These are phyloP conservation scores for Latrodectus geometricus DNA, from an alignment of 1,140 invertebrate genomes.

Conservation along the genomic window DNA sequence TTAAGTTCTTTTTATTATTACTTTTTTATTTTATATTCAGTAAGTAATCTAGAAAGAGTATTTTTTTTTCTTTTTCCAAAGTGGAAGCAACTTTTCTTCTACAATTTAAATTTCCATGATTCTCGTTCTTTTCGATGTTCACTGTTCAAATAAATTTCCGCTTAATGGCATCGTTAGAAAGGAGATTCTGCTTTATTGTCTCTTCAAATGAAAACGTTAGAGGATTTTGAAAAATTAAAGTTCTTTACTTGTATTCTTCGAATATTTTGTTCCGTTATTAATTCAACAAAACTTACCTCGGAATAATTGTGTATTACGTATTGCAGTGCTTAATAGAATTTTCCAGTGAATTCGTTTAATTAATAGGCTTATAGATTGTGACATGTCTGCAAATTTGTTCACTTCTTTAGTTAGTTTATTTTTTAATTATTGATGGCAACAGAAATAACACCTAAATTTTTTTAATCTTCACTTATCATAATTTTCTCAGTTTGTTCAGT, in stretches of 20 bases:
- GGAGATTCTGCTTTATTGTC: constrained; percentile 1
- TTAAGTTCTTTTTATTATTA: background rate
- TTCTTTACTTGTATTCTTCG: background rate
- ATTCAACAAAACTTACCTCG: too few species aligned
- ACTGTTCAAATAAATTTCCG: background rate
- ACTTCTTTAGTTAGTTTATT: too few species aligned
- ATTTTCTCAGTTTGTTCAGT: too few species aligned
- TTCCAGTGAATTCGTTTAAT: too few species aligned
- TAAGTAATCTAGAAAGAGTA: background rate
- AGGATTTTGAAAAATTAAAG: background rate
- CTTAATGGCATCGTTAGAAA: constrained; percentile 31
- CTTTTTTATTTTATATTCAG: background rate
- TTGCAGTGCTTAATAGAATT: too few species aligned
- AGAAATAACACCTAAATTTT: too few species aligned
- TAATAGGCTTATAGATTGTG: too few species aligned
- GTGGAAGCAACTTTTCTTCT: constrained; percentile 3
- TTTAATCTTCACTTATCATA: too few species aligned
- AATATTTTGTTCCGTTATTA: too few species aligned
- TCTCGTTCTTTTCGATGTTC: constrained; percentile 5
- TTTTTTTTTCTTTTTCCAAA: background rate
- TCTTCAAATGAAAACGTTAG: constrained; percentile 16
- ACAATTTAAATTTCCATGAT: constrained; percentile 32
- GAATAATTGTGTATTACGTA: too few species aligned
- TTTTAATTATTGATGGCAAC: too few species aligned
- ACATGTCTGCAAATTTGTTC: too few species aligned